Base-by-base conservation (phyloP, 2,888 invertebrate genomes). In the Trissoscelio sp. region DNA sequence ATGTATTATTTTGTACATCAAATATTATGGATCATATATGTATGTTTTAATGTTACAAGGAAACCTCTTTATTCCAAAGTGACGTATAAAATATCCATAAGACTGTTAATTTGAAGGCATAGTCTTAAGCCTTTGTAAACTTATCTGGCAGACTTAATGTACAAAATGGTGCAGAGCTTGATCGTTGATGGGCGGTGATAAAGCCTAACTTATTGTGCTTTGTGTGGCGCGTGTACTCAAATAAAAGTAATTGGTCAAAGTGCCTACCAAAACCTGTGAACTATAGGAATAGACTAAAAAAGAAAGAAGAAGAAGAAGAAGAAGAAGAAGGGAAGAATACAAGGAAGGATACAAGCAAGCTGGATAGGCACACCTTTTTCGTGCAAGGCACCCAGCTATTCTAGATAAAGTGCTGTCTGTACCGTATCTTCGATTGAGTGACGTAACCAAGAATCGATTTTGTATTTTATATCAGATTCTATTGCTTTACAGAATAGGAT, bases 371-470 rank as follows among this genome's bases (percentile, higher is more conserved):
- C 42, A 69, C 73, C 57, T 55, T 44, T 55, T 5, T 77, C 31
- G 70, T 82, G 82, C 79, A 77, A 66, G 62, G 74, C 46, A 75
- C 44, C 77, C 58, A 69, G 77, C 79, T 80, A 80, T 48, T 64
- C 80, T 80, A 80, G 48, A 64, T 74, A 55, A 58, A 31, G 80
- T 80, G 74, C 70, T 74, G 48, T 46, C 57, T 60, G 42, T 60
- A 73, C 44, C 12, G 39, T 14, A 39, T 39, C 14, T 39, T 39
- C 12, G 12, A 70, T 39, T 64, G 18, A 60, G 73, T 80, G 74
- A 80, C 80, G 80, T 70, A 80, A 80, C 80, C 80, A 80, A 69
- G 48, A 51, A 55, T 67, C 31, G 0, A 31, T 20, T 51, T 44
- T 48, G 6, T 12, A 16, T 55, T 24, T 53, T 3, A 48, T 34